phyloP scores from a whole-genome alignment of 2,113 vertebrate genomes.

The Butorides virescens region DNA sequence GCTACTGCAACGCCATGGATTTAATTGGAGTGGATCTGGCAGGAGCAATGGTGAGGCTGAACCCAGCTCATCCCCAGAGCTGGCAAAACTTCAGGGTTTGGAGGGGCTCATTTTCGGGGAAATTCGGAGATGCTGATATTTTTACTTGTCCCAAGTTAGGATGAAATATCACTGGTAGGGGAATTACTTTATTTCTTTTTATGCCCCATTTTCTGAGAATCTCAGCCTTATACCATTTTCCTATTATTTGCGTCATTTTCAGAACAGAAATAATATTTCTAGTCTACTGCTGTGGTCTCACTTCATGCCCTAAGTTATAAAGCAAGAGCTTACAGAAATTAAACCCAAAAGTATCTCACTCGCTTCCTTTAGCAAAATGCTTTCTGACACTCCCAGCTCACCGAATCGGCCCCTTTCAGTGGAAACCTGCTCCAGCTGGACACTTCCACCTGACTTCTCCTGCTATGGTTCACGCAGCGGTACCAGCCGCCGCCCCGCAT shows the following conservation, averaged over 20 bases:
- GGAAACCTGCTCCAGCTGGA: not conserved
- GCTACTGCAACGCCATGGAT: not conserved
- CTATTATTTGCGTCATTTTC: not conserved
- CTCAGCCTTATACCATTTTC: not conserved
- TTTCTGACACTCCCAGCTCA: not conserved
- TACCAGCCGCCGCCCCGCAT: not conserved
- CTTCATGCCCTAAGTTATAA: not conserved
- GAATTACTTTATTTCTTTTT: not conserved
- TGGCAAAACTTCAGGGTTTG: not conserved
- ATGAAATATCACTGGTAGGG: not conserved
- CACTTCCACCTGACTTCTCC: not conserved
- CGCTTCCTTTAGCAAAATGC: not conserved
- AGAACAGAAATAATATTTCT: not conserved
- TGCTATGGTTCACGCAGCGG: accelerated
- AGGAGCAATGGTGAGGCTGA: not conserved
- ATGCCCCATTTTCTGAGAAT: not conserved
- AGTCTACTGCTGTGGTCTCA: not conserved
- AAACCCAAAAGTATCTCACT: not conserved
- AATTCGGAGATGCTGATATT: not conserved
- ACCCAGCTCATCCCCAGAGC: not conserved
- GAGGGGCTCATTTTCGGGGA: not conserved
- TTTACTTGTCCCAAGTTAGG: not conserved
- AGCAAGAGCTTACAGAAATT: not conserved
- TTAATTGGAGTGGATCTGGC: not conserved
- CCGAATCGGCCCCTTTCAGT: not conserved